These are phyloP conservation scores for Tuberolachnus salignus DNA, from an alignment of 2,888 invertebrate genomes.

Conservation along the genomic window DNA sequence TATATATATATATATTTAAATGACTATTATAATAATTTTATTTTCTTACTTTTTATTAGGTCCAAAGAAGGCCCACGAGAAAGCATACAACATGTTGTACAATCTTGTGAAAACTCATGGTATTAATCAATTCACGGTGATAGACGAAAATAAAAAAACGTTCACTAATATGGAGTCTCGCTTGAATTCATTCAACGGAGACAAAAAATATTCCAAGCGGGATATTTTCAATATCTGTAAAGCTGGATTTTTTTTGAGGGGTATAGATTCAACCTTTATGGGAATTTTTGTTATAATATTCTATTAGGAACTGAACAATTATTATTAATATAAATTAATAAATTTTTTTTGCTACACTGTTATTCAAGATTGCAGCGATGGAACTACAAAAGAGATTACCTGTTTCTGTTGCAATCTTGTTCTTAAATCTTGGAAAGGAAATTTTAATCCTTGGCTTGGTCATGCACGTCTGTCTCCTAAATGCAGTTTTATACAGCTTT, in stretches of 20 bases:
- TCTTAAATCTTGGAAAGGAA: slow-evolving; percentile 91
- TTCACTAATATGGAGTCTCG: slow-evolving; percentile 75
- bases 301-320: background rate
- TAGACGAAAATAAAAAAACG: slow-evolving; percentile 72
- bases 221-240: slow-evolving; percentile 63
- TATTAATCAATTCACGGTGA: slow-evolving; percentile 60
- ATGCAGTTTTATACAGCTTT: slow-evolving; percentile 75
- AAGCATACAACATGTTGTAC: background rate
- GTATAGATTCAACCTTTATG: slow-evolving; percentile 62
- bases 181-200: slow-evolving; percentile 78
- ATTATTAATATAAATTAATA: background rate
- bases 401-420: slow-evolving; percentile 91
- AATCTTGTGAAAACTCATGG: background rate
- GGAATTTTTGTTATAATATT: background rate
- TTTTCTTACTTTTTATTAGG: background rate
- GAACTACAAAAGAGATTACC: slow-evolving; percentile 80
- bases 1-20: too few species aligned
- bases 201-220: slow-evolving; percentile 67
- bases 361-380: slow-evolving; percentile 61
- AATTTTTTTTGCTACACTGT: slow-evolving; percentile 13
- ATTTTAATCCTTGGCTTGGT: slow-evolving; percentile 92
- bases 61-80: background rate
- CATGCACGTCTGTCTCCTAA: slow-evolving; percentile 92
- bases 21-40: slow-evolving; percentile 57
- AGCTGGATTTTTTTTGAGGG: slow-evolving; percentile 89